phyloP scores from a whole-genome alignment of 1,140 invertebrate genomes.

The Caenorhabditis latens region DNA sequence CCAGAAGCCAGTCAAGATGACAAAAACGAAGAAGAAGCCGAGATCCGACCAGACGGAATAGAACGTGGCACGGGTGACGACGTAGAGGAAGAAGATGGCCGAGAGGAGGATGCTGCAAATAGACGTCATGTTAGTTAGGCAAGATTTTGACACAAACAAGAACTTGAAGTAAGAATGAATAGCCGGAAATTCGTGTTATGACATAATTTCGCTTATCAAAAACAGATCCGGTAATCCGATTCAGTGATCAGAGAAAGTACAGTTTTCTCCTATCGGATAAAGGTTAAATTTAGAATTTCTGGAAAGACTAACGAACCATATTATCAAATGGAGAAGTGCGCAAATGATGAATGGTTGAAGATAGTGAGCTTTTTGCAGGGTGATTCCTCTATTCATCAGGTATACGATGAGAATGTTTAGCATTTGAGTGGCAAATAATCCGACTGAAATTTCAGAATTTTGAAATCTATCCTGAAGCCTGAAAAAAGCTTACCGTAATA shows the following conservation, averaged over 20 bases:
- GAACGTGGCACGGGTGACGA: slow-evolving; percentile 53
- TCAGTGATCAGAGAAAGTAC: slow-evolving; percentile 6
- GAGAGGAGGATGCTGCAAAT: slow-evolving; percentile 42
- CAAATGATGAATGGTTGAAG: slow-evolving; percentile 52
- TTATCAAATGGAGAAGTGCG: slow-evolving; percentile 41
- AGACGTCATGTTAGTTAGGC: slow-evolving; percentile 11
- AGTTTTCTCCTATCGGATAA: background rate
- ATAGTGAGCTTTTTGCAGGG: slow-evolving; percentile 47
- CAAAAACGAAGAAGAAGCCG: slow-evolving; percentile 52
- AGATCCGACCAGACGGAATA: slow-evolving; percentile 49
- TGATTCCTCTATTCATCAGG: slow-evolving; percentile 52
- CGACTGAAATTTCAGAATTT: slow-evolving; percentile 2
- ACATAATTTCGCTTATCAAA: slow-evolving; percentile 8
- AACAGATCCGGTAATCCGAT: background rate
- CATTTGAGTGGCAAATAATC: slow-evolving; percentile 41
- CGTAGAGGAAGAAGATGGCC: slow-evolving; percentile 44
- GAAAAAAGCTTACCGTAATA: slow-evolving; percentile 2
- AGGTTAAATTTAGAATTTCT: background rate
- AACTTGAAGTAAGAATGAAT: background rate
- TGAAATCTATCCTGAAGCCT: background rate
- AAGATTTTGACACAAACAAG: background rate
- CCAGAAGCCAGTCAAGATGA: slow-evolving; percentile 52
- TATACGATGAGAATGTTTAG: slow-evolving; percentile 33
- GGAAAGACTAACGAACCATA: slow-evolving; percentile 31
- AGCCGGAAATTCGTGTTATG: slow-evolving; percentile 25